Evolutionary conservation across 2,888 invertebrate genomes (phyloP).

Genomic region (Philopedon plagiatum): DNA sequence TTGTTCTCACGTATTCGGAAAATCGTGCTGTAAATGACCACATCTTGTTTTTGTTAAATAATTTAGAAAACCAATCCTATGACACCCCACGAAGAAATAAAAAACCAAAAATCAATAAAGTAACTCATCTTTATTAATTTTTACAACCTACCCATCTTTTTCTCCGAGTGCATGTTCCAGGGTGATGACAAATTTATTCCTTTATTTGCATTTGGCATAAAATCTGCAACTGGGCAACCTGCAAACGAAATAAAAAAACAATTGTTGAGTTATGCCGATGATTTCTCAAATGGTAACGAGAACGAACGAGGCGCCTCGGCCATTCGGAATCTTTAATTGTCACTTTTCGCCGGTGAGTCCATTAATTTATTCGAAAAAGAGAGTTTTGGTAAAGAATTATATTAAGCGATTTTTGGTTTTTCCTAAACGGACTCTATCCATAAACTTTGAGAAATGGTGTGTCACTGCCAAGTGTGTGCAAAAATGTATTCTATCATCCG

Average conservation of each 20-base stretch:
- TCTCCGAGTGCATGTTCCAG: conserved; percentile 32
- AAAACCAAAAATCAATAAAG: not conserved
- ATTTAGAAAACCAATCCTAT: no score
- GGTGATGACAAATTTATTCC: conserved; percentile 51
- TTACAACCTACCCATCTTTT: conserved; percentile 5
- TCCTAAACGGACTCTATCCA: no score
- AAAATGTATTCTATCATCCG: no score
- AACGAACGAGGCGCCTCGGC: conserved; percentile 51
- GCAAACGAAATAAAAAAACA: conserved; percentile 31
- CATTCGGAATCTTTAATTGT: conserved; percentile 51
- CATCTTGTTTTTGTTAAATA: no score
- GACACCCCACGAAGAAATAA: no score
- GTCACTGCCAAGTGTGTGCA: no score
- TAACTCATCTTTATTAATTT: conserved; percentile 9
- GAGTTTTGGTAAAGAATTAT: conserved; percentile 37
- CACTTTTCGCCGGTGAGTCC: conserved; percentile 45
- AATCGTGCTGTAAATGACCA: no score
- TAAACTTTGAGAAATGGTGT: no score
- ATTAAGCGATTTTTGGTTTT: no score
- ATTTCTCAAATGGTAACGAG: conserved; percentile 53
- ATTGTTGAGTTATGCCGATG: conserved; percentile 51
- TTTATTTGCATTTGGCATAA: conserved; percentile 50
- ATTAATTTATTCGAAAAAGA: conserved; percentile 38
- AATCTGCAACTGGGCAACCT: conserved; percentile 42
- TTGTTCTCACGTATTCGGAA: no score